phyloP scores from a whole-genome alignment of 2,113 vertebrate species.

The human region GRCh38 chr4:114924501-114925000 shows the following conservation, averaged over 20 bases:
- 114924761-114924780: background rate
- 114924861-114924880: background rate
- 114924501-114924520: slow-evolving; percentile 53
- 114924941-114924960: background rate
- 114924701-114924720: background rate
- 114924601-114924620: background rate
- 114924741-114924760: background rate
- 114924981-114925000: background rate
- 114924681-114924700: background rate
- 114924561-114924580: background rate
- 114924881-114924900: background rate
- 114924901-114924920: background rate
- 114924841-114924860: background rate
- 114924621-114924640: background rate
- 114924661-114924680: slow-evolving; percentile 33
- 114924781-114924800: background rate
- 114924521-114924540: background rate
- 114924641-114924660: background rate
- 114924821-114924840: background rate
- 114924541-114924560: background rate
- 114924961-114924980: background rate
- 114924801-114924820: background rate
- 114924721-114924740: background rate
- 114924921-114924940: background rate
- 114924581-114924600: background rate